These are phyloP conservation scores for Hyppa rectilinea DNA, from an alignment of 2,888 invertebrate genomes.

Conservation along the genomic window DNA sequence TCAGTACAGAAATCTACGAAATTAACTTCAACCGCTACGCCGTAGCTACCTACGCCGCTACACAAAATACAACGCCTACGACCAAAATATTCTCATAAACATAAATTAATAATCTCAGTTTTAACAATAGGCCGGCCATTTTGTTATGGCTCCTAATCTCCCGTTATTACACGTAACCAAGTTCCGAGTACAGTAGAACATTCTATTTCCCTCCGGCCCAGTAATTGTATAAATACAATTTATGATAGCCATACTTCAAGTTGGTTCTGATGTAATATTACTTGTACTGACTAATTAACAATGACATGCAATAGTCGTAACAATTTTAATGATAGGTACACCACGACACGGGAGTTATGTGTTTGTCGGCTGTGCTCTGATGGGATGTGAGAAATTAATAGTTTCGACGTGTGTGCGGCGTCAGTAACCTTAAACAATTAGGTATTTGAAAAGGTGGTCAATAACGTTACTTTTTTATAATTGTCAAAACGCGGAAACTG, in stretches of 20 bases:
- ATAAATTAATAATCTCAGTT: slow-evolving; percentile 19
- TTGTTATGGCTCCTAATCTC: slow-evolving; percentile 24
- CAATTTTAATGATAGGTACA: slow-evolving; percentile 46
- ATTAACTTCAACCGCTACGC: slow-evolving; percentile 24
- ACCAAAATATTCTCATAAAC: slow-evolving; percentile 1
- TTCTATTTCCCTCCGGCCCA: slow-evolving; percentile 48
- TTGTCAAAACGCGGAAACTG: too few relatives aligned
- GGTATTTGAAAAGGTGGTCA: too few relatives aligned
- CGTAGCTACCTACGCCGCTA: slow-evolving; percentile 10
- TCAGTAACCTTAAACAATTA: not conserved
- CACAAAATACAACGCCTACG: slow-evolving; percentile 2
- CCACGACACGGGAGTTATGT: slow-evolving; percentile 8
- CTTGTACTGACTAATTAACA: slow-evolving; percentile 54
- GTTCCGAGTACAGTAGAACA: not conserved
- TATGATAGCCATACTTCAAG: slow-evolving; percentile 54
- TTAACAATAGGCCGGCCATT: slow-evolving; percentile 32
- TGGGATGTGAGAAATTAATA: not conserved
- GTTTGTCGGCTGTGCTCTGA: slow-evolving; percentile 20
- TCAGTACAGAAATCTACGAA: not conserved
- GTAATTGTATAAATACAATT: slow-evolving; percentile 56
- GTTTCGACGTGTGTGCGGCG: not conserved
- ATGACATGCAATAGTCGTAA: slow-evolving; percentile 55
- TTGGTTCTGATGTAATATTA: slow-evolving; percentile 51
- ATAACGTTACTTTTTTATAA: too few relatives aligned
- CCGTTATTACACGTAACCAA: slow-evolving; percentile 34